Conservation (phyloP, 2,113 vertebrate genomes). For the Eublepharis macularius region DNA sequence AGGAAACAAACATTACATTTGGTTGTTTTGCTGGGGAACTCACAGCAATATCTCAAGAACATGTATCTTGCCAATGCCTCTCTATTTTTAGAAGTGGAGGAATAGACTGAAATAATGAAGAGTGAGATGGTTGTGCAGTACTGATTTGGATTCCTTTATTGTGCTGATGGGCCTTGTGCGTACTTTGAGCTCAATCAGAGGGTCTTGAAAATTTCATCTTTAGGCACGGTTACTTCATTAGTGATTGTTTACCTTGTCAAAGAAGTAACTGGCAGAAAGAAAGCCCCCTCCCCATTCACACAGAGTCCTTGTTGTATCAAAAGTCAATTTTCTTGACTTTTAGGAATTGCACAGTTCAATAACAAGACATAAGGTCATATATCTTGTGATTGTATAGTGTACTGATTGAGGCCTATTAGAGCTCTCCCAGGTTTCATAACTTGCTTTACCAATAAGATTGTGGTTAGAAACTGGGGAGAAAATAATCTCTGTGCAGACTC, state of each 20-base stretch:
- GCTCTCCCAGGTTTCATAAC: constrained; percentile 20
- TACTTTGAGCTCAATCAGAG: constrained; percentile 39
- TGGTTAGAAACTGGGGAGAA: neutral
- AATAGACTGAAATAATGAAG: constrained; percentile 38
- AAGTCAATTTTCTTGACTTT: constrained; percentile 28
- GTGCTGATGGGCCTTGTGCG: constrained; percentile 37
- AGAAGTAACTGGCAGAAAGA: neutral
- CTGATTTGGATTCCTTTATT: constrained; percentile 54
- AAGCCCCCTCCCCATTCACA: neutral
- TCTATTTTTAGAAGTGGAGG: constrained; percentile 13
- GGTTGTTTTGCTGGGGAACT: neutral
- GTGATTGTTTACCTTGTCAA: constrained; percentile 37
- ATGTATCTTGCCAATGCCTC: neutral
- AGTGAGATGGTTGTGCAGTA: constrained; percentile 22
- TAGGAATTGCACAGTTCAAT: constrained; percentile 16
- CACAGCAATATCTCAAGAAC: neutral
- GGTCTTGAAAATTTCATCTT: constrained; percentile 15
- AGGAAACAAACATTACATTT: neutral
- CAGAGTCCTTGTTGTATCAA: neutral
- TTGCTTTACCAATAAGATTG: constrained; percentile 15
- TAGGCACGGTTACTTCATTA: constrained; percentile 18
- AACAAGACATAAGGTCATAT: constrained; percentile 23
- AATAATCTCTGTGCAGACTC: neutral
- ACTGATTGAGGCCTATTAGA: constrained; percentile 25
- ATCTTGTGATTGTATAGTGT: constrained; percentile 19